phyloP scores from a whole-genome alignment of 1,140 invertebrate genomes.

The Thalassaphorura encarpata region DNA sequence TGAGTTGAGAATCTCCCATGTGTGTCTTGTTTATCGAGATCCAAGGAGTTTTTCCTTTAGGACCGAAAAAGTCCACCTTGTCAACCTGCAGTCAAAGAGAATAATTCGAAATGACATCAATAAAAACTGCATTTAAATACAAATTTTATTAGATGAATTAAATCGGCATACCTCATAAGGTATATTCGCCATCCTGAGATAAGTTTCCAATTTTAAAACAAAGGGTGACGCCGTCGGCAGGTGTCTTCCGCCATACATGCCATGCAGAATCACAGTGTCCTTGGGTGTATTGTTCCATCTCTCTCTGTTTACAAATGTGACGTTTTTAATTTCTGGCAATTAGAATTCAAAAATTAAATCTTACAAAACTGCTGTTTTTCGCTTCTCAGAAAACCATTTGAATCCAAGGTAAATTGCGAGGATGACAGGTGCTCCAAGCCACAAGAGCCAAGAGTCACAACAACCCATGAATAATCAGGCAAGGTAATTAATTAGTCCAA shows the following conservation, averaged over 20 bases:
- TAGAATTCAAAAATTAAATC: too few species aligned
- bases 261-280: slow-evolving; percentile 3
- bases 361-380: too few species aligned
- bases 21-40: slow-evolving; percentile 39
- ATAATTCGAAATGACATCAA: too few species aligned
- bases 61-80: slow-evolving; percentile 25
- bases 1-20: slow-evolving; percentile 40
- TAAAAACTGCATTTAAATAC: not conserved
- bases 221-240: slow-evolving; percentile 24
- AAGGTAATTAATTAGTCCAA: too few species aligned
- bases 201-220: slow-evolving; percentile 29
- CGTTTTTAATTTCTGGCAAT: too few species aligned
- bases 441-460: too few species aligned
- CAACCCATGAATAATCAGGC: too few species aligned
- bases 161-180: slow-evolving; percentile 20
- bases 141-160: not conserved
- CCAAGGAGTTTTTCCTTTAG: slow-evolving; percentile 40
- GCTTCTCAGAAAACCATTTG: too few species aligned
- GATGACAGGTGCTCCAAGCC: too few species aligned
- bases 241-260: slow-evolving; percentile 6
- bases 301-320: not conserved
- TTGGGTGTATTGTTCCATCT: not conserved
- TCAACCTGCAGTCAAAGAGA: not conserved
- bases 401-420: too few species aligned
- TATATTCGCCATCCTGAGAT: slow-evolving; percentile 26